These are phyloP conservation scores for Gymnopithys bicolor DNA, from an alignment of 2,797 vertebrate genomes.

Conservation along the genomic window DNA sequence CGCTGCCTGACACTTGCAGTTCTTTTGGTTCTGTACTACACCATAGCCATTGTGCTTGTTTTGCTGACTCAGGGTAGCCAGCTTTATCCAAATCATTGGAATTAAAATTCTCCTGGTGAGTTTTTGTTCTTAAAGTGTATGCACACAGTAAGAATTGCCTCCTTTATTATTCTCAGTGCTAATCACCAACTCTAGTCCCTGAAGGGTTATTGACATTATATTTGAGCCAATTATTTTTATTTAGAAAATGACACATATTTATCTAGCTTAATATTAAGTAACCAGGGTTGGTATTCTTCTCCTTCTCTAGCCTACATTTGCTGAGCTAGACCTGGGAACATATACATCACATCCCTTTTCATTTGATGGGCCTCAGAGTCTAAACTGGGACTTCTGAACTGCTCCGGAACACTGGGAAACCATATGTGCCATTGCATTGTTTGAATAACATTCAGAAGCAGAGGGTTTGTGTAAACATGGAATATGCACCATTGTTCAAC, in stretches of 20 bases:
- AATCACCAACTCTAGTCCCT: background rate
- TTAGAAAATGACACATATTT: conserved; percentile 13
- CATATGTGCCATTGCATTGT: conserved; percentile 11
- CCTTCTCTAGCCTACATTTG: conserved; percentile 14
- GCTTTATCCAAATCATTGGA: background rate
- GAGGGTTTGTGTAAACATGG: conserved; percentile 22
- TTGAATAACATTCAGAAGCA: conserved; percentile 20
- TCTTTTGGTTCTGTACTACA: background rate
- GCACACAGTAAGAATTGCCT: background rate
- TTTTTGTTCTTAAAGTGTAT: background rate
- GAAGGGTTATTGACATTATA: conserved; percentile 1
- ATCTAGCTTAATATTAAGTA: background rate
- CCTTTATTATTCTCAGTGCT: background rate
- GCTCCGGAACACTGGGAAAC: conserved; percentile 25
- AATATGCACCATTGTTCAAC: conserved; percentile 9
- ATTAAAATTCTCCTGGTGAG: background rate
- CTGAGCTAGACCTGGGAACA: conserved; percentile 33
- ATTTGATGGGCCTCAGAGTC: conserved; percentile 50
- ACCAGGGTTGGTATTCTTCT: background rate
- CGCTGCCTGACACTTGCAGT: background rate
- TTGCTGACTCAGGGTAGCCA: background rate
- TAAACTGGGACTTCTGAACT: conserved; percentile 47
- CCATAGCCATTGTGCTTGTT: background rate
- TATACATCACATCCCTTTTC: conserved; percentile 38
- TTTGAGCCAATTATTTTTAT: conserved; percentile 31